Conservation (phyloP, 2,888 invertebrate genomes). For the Drosophila kokeensis region DNA sequence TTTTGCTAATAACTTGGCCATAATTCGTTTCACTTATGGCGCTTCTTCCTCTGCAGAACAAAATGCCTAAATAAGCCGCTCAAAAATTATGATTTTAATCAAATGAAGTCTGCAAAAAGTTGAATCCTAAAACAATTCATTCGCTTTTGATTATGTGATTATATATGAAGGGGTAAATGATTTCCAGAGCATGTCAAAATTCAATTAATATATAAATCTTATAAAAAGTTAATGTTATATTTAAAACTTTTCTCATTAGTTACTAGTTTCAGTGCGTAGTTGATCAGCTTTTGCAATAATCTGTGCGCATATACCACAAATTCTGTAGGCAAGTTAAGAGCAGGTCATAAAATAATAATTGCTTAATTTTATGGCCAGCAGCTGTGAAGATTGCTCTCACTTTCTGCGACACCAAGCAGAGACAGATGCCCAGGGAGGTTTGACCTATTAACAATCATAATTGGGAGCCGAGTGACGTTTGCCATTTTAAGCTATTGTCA, state of each 20-base stretch:
- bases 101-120: slow-evolving; percentile 47
- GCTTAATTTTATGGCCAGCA: slow-evolving; percentile 51
- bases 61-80: slow-evolving; percentile 53
- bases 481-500: slow-evolving; percentile 64
- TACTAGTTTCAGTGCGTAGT: neutral
- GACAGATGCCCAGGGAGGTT: neutral
- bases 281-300: slow-evolving; percentile 5
- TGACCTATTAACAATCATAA: slow-evolving; percentile 62
- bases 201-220: neutral
- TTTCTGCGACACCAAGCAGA: slow-evolving; percentile 47
- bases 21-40: slow-evolving; percentile 40
- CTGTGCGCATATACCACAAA: slow-evolving; percentile 2
- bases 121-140: slow-evolving; percentile 21
- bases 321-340: slow-evolving; percentile 18
- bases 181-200: neutral
- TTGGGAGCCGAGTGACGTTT: slow-evolving; percentile 58
- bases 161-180: neutral
- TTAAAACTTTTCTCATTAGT: neutral
- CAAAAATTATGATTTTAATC: slow-evolving; percentile 47
- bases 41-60: slow-evolving; percentile 20
- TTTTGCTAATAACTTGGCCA: slow-evolving; percentile 28
- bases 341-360: slow-evolving; percentile 64
- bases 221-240: neutral
- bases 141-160: slow-evolving; percentile 2
- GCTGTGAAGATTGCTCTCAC: slow-evolving; percentile 42